phyloP scores from a whole-genome alignment of 1,140 invertebrate genomes.

The Drosophila oshimai region DNA sequence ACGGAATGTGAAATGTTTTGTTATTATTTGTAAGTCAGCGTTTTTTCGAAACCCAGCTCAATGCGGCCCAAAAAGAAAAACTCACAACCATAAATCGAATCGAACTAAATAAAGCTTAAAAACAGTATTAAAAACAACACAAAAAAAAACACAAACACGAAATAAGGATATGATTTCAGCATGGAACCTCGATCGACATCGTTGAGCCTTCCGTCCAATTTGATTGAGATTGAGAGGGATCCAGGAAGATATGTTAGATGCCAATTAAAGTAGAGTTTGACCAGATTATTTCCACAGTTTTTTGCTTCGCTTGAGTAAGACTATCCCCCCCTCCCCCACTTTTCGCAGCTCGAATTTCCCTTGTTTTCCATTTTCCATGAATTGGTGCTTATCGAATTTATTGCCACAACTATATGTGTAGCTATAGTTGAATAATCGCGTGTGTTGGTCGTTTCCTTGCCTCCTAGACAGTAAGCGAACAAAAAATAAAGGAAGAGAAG shows the following conservation, averaged over 20 bases:
- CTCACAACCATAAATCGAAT: slow-evolving; percentile 37
- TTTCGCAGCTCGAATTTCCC: slow-evolving; percentile 11
- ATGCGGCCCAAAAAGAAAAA: slow-evolving; percentile 43
- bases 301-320: slow-evolving; percentile 18
- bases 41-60: slow-evolving; percentile 45
- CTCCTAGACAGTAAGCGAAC: slow-evolving; percentile 28
- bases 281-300: neutral
- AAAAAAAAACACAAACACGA: slow-evolving; percentile 8
- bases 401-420: slow-evolving; percentile 52
- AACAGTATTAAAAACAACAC: slow-evolving; percentile 56
- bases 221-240: slow-evolving; percentile 13
- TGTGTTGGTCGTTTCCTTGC: slow-evolving; percentile 24
- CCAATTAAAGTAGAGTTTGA: slow-evolving; percentile 26
- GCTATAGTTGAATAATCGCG: slow-evolving; percentile 20
- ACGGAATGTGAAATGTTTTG: slow-evolving; percentile 72
- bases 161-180: slow-evolving; percentile 32
- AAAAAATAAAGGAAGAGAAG: slow-evolving; percentile 10
- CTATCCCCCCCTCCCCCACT: neutral
- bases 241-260: slow-evolving; percentile 25
- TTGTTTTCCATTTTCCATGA: slow-evolving; percentile 65
- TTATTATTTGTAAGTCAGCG: slow-evolving; percentile 76
- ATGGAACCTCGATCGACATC: slow-evolving; percentile 11
- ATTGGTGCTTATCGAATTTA: slow-evolving; percentile 81
- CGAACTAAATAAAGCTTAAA: slow-evolving; percentile 62
- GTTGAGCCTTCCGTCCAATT: slow-evolving; percentile 24